phyloP scores from a whole-genome alignment of 2,888 invertebrate species.

The Loripinus fragilis region DNA sequence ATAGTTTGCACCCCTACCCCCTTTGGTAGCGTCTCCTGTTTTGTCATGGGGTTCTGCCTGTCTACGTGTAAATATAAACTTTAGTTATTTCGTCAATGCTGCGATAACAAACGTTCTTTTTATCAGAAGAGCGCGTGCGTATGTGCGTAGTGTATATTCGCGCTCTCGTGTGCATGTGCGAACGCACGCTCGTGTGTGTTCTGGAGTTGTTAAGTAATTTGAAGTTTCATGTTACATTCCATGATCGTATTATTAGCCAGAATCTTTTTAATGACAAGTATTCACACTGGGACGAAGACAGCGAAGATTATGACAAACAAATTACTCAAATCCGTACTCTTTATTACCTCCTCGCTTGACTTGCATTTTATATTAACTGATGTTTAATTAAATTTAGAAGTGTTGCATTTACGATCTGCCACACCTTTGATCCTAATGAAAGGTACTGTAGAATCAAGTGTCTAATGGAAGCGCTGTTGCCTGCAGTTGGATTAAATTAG shows the following conservation, averaged over 20 bases:
- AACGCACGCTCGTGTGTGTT: too few relatives aligned
- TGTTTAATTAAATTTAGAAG: slow-evolving; percentile 12
- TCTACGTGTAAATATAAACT: too few relatives aligned
- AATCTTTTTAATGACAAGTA: slow-evolving; percentile 1
- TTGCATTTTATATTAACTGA: slow-evolving; percentile 5
- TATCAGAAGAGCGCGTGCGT: too few relatives aligned
- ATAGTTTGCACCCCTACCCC: too few relatives aligned
- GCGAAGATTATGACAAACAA: slow-evolving; percentile 3
- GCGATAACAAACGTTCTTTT: too few relatives aligned
- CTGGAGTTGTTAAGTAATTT: too few relatives aligned
- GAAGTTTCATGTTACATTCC: neutral
- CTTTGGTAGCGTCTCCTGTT: too few relatives aligned
- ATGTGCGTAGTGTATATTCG: too few relatives aligned
- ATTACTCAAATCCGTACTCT: slow-evolving; percentile 17
- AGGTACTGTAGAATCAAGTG: neutral
- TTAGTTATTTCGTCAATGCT: too few relatives aligned
- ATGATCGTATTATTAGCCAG: neutral
- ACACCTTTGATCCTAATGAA: slow-evolving; percentile 5
- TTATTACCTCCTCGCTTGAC: slow-evolving; percentile 6
- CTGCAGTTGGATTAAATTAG: slow-evolving; percentile 6
- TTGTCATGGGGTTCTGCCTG: too few relatives aligned
- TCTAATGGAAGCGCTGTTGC: neutral
- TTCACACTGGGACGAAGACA: neutral
- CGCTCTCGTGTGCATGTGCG: too few relatives aligned
- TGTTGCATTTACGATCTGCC: neutral